Evolutionary conservation across 2,888 invertebrate species (phyloP).

Genomic region (Drosophila phalerata): DNA sequence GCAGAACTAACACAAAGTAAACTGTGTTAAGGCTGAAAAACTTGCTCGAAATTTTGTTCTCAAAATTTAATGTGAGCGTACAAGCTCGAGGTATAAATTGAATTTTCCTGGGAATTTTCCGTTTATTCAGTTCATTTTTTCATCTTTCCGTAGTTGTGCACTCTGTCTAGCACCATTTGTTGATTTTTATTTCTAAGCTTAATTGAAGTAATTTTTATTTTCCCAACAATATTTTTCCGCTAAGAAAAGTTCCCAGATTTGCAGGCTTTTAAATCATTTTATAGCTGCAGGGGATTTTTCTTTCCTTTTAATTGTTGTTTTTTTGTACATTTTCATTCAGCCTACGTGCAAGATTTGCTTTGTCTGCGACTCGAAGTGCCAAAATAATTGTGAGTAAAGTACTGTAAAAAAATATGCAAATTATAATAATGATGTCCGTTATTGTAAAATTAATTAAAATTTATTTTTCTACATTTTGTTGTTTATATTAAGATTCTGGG

Average conservation of each 20-base stretch:
- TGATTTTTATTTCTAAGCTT: constrained; percentile 44
- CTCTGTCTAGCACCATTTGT: constrained; percentile 42
- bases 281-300: constrained; percentile 42
- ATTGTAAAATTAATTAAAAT: constrained; percentile 70
- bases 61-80: constrained; percentile 17
- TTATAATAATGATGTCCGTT: constrained; percentile 67
- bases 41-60: constrained; percentile 11
- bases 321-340: constrained; percentile 15
- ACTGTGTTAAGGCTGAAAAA: constrained; percentile 17
- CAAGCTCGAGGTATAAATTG: constrained; percentile 5
- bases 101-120: constrained; percentile 15
- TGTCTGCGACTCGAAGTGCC: constrained; percentile 51
- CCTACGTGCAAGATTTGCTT: constrained; percentile 51
- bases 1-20: constrained; percentile 40
- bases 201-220: constrained; percentile 56
- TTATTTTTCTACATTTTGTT: constrained; percentile 42
- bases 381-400: constrained; percentile 59
- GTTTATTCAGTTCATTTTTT: constrained; percentile 13
- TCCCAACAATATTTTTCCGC: constrained; percentile 17
- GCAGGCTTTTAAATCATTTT: constrained; percentile 51
- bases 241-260: constrained; percentile 25
- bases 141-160: constrained; percentile 18
- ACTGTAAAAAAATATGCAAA: constrained; percentile 40
- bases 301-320: constrained; percentile 35
- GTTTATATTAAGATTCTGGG: constrained; percentile 14